Percentiles rank a stretch among this genome's conserved stretches.
Conservation (phyloP, 2,888 invertebrate species). For the Drosophila paranaensis region DNA sequence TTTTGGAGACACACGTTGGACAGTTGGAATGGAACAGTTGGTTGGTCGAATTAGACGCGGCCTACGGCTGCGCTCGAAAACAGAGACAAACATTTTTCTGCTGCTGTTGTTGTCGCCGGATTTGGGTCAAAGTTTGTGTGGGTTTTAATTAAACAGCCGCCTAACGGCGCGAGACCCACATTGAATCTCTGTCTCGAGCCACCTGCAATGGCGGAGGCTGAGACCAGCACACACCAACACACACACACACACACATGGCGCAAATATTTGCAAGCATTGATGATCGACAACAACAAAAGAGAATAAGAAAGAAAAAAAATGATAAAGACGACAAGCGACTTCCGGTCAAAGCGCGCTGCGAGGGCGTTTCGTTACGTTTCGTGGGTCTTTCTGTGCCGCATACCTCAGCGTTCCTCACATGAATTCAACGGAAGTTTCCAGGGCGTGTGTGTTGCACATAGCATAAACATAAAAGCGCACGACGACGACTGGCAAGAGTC, state of each 20-base stretch:
- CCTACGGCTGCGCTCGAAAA: slow-evolving; percentile 53
- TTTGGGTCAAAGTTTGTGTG: slow-evolving; percentile 78
- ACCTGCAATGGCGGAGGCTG: slow-evolving; percentile 50
- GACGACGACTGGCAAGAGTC: slow-evolving; percentile 36
- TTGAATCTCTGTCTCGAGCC: slow-evolving; percentile 34
- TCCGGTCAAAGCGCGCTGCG: slow-evolving; percentile 74
- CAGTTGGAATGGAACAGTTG: slow-evolving; percentile 47
- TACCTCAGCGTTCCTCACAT: slow-evolving; percentile 55
- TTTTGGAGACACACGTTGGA: slow-evolving; percentile 33
- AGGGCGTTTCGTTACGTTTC: slow-evolving; percentile 25
- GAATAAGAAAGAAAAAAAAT: slow-evolving; percentile 31
- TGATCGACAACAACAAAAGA: slow-evolving; percentile 1
- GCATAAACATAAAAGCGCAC: slow-evolving; percentile 46
- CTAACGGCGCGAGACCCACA: slow-evolving; percentile 63
- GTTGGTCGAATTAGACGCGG: slow-evolving; percentile 48
- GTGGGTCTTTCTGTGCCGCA: slow-evolving; percentile 47
- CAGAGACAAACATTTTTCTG: slow-evolving; percentile 41
- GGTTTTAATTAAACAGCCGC: slow-evolving; percentile 71
- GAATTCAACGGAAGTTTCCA: slow-evolving; percentile 68
- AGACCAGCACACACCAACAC: slow-evolving; percentile 19
- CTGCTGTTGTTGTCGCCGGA: slow-evolving; percentile 41
- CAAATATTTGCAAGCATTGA: slow-evolving; percentile 69
- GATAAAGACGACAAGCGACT: slow-evolving; percentile 70
- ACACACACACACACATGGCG: slow-evolving; percentile 22
- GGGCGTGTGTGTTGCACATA: slow-evolving; percentile 57